Conservation (phyloP, 2,797 vertebrate genomes). For the Amazona ochrocephala region DNA sequence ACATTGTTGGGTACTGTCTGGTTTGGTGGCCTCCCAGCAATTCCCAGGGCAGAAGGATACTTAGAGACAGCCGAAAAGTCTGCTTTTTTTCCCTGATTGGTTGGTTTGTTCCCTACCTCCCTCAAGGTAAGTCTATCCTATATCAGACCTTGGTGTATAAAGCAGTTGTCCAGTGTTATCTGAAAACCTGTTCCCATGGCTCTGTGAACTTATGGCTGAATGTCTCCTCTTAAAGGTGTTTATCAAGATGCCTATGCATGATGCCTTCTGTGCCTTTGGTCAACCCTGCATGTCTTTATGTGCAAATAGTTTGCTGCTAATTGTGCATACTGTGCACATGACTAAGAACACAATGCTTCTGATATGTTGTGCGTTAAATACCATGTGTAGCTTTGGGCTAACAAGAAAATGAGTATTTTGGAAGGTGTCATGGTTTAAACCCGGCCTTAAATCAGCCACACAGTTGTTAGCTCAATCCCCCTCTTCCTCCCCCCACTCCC, state of each 20-base stretch:
- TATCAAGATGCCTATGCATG: background rate
- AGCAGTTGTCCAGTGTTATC: background rate
- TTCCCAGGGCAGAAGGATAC: background rate
- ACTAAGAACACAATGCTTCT: background rate
- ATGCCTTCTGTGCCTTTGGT: background rate
- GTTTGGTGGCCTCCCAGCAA: background rate
- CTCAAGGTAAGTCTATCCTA: background rate
- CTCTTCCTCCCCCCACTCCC: too few relatives aligned
- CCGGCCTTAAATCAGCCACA: too few relatives aligned
- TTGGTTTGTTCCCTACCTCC: background rate
- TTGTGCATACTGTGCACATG: background rate
- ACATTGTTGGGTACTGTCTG: background rate
- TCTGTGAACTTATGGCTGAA: background rate
- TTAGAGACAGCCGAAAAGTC: background rate
- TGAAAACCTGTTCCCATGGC: background rate
- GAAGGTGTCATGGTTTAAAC: background rate
- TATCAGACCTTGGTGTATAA: background rate
- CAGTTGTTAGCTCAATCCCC: too few relatives aligned
- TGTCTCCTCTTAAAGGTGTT: background rate
- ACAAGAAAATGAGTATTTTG: background rate
- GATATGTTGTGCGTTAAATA: background rate
- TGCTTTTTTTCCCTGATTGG: background rate
- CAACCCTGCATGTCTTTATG: fast-evolving
- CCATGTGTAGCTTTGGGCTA: background rate
- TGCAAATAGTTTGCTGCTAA: background rate